Evolutionary conservation across 64 coral and sea anemone genomes (phyloP).

Genomic region (Pocillopora verrucosa): DNA sequence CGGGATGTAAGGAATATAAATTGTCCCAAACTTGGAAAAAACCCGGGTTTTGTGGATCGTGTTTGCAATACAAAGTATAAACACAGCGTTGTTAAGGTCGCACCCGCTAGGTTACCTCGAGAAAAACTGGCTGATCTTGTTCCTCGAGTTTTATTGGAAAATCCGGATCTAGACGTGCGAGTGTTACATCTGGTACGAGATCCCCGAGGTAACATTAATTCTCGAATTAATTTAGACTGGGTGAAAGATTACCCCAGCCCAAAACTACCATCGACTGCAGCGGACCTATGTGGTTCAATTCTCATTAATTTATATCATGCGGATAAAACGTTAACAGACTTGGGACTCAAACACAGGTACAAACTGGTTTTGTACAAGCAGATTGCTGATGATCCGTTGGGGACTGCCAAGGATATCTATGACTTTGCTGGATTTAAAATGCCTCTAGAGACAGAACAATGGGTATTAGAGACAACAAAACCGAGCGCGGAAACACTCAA

Average conservation of each 20-base stretch:
- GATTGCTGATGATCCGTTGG: slow-evolving; percentile 30
- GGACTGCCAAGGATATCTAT: slow-evolving; percentile 41
- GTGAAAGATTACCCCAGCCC: slow-evolving; percentile 26
- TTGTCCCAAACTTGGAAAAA: not conserved
- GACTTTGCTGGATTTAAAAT: slow-evolving; percentile 45
- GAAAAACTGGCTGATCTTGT: slow-evolving; percentile 32
- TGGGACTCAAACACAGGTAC: slow-evolving; percentile 8
- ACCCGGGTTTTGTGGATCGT: slow-evolving; percentile 5
- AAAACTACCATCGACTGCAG: not conserved
- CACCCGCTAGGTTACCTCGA: slow-evolving; percentile 8
- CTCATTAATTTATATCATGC: slow-evolving; percentile 14
- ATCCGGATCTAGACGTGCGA: slow-evolving; percentile 7
- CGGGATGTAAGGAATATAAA: not conserved
- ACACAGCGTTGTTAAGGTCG: slow-evolving; percentile 51
- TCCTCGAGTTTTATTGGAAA: slow-evolving; percentile 31
- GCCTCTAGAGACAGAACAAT: not conserved
- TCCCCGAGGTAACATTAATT: slow-evolving; percentile 48
- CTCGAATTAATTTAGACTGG: slow-evolving; percentile 43
- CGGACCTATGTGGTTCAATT: slow-evolving; percentile 7
- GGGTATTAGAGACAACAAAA: slow-evolving; percentile 32
- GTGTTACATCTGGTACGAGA: slow-evolving; percentile 44
- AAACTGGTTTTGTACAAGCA: slow-evolving; percentile 45
- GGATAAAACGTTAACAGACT: not conserved
- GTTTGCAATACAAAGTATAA: slow-evolving; percentile 40
- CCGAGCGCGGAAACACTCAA: slow-evolving; percentile 9